Evolutionary conservation across 2,888 invertebrate genomes (phyloP), one percentile per base, ranked within the genome.

Genomic region (Ypsolopha scabrella): DNA sequence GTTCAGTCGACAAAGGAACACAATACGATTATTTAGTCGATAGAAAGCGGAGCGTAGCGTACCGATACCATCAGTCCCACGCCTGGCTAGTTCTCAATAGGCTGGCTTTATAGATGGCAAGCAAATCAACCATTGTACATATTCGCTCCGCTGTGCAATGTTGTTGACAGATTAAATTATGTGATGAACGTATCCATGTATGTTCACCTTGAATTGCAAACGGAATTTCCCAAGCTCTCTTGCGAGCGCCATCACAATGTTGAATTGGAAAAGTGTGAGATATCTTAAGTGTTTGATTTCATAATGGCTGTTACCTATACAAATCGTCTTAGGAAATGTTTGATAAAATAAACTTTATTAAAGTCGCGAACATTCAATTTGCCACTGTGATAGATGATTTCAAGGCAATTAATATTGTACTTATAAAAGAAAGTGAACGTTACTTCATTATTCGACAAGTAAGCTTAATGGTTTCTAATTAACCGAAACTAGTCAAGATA

Each of bases 51-150:
- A n/a, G 34, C 37, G 36, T 4, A n/a, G 34, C 37, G 36, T 4
- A 6, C 10, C 38, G 53, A 53, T 53, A 53, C 7, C 36, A 47
- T 53, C 51, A 34, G 47, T 44, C 44, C 50, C 49, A 47, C 48
- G 53, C 47, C 51, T 44, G 34, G 45, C 36, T 50, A 34, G 47
- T n/a, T 47, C 36, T 13, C 47, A 47, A 50, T 47, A 35, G 50
- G 53, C 52, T 9, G n/a, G 11, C 13, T 51, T 51, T 37, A 24
- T 37, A 11, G 1, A 24, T 9, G 14, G 45, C 36, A 48, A 48
- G 37, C 47, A 48, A 37, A 48, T 48, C 47, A 48, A 48, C 47
- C 36, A 48, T 13, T 36, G 47, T 13, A 13, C 4, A 24, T 37
- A n/a, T 33, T 7, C 46, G 7, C n/a, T 33, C 3, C 46, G 7